Conservation (phyloP, 2,888 invertebrate species). For the Nemotelus pantherinus region DNA sequence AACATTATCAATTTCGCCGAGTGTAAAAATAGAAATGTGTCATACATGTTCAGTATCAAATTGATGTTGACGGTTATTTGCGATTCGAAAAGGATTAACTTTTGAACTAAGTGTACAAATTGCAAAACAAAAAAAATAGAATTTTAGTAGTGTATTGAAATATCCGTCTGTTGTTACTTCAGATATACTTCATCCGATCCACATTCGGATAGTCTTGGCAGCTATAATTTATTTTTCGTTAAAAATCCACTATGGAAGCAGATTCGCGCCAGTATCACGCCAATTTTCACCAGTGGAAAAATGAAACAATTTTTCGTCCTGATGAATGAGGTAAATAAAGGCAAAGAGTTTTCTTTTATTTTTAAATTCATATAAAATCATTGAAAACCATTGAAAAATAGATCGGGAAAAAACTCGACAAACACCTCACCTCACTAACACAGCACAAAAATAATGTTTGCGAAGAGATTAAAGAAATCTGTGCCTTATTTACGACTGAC, state of each 20-base stretch:
- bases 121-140: too few relatives aligned
- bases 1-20: too few relatives aligned
- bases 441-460: conserved; percentile 29
- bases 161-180: not conserved
- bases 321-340: conserved; percentile 56
- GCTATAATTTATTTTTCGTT: conserved; percentile 64
- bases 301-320: conserved; percentile 63
- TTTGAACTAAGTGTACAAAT: too few relatives aligned
- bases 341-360: not conserved
- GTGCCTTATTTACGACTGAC: conserved; percentile 60
- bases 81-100: too few relatives aligned
- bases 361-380: not conserved
- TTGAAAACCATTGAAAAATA: not conserved
- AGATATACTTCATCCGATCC: conserved; percentile 57
- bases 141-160: too few relatives aligned
- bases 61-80: too few relatives aligned
- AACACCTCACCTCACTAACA: conserved; percentile 29
- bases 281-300: conserved; percentile 65
- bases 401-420: conserved; percentile 39
- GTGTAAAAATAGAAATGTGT: too few relatives aligned
- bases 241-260: conserved; percentile 65
- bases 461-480: conserved; percentile 58
- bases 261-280: conserved; percentile 64
- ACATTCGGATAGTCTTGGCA: conserved; percentile 61
- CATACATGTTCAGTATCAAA: too few relatives aligned